Evolutionary conservation across 1,140 invertebrate genomes (phyloP).

Genomic region (Brachionus calyciflorus): DNA sequence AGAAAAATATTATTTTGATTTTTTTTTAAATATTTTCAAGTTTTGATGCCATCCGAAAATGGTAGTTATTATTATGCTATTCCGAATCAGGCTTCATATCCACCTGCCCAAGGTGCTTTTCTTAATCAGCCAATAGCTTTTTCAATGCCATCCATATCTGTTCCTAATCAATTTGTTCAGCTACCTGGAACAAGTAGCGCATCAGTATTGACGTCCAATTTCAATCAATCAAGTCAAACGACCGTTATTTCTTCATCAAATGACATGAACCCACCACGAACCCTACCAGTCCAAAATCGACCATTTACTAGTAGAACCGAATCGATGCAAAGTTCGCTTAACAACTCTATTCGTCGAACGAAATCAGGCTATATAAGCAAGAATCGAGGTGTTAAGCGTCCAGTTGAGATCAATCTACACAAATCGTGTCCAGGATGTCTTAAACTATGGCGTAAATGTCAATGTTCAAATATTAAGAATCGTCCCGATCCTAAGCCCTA

Average conservation of each 20-base stretch:
- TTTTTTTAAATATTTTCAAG: neutral
- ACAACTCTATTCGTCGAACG: slow-evolving; percentile 6
- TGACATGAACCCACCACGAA: neutral
- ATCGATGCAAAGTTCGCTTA: neutral
- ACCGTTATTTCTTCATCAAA: neutral
- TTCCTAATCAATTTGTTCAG: neutral
- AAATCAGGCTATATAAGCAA: slow-evolving; percentile 36
- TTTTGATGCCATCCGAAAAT: slow-evolving; percentile 22
- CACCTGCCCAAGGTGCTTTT: neutral
- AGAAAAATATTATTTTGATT: neutral
- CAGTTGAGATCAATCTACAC: slow-evolving; percentile 33
- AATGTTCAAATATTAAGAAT: slow-evolving; percentile 47
- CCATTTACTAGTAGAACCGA: slow-evolving; percentile 12
- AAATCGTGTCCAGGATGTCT: slow-evolving; percentile 45
- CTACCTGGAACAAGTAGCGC: neutral
- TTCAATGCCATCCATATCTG: neutral
- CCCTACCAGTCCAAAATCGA: neutral
- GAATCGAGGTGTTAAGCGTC: neutral
- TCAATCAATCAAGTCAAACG: neutral
- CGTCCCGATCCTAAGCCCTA: slow-evolving; percentile 42
- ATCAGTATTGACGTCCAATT: neutral
- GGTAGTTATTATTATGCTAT: slow-evolving; percentile 11
- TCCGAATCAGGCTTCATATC: neutral
- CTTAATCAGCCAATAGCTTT: slow-evolving; percentile 1
- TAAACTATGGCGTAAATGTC: slow-evolving; percentile 31